A percentile compares a stretch with the other conserved stretches of the same genome.
Conservation (phyloP, 2,797 vertebrate species). For the Tragopan temminckii region DNA sequence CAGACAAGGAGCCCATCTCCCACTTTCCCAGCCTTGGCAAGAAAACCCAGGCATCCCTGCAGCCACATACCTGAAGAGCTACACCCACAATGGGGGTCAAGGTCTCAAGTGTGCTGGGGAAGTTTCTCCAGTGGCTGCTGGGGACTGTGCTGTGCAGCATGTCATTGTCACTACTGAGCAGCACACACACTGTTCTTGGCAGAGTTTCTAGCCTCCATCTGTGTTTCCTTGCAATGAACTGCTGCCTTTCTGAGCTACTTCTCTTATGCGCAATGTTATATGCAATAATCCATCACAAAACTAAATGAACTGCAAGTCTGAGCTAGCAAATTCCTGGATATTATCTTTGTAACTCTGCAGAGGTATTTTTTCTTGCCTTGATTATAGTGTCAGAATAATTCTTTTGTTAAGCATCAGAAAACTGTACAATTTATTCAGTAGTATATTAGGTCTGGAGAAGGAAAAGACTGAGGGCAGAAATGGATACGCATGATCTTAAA, state of each 20-base stretch:
- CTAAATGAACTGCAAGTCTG: not conserved
- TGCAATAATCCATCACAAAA: not conserved
- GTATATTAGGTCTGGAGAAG: not conserved
- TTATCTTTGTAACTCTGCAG: not conserved
- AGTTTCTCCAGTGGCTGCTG: not conserved
- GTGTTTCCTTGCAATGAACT: not conserved
- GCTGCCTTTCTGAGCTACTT: not conserved
- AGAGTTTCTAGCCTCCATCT: not conserved
- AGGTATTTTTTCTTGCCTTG: not conserved
- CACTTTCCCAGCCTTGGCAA: rapidly evolving
- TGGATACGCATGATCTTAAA: not conserved
- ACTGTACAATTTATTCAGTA: not conserved
- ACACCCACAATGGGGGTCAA: rapidly evolving
- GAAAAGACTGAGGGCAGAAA: not conserved
- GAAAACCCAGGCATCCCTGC: not conserved
- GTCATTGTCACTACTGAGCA: not conserved
- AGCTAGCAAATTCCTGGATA: not conserved
- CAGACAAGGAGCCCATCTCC: not conserved
- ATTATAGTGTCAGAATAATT: not conserved
- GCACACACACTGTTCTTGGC: not conserved
- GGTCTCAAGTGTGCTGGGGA: not conserved
- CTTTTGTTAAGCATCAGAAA: not conserved
- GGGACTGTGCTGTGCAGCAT: rapidly evolving
- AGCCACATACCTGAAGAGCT: not conserved
- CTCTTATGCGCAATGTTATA: not conserved